phyloP scores from a whole-genome alignment of 2,888 invertebrate species.

The Plebejus melissa region DNA sequence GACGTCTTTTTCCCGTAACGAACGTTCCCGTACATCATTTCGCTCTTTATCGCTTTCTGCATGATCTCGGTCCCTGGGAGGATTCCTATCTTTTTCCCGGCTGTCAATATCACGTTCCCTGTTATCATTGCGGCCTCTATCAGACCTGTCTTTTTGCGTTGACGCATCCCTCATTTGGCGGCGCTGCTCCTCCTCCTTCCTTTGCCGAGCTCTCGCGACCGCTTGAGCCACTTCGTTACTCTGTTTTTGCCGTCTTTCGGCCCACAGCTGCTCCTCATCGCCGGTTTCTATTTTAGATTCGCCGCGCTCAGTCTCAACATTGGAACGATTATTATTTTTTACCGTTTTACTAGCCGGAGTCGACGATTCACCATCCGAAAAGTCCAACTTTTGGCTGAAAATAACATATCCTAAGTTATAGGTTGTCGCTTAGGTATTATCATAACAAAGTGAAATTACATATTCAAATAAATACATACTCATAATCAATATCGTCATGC shows the following conservation, averaged over 20 bases:
- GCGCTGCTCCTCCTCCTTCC: conserved; percentile 93
- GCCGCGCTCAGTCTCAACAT: conserved; percentile 58
- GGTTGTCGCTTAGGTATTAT: background rate
- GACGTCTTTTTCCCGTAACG: conserved; percentile 51
- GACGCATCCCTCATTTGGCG: conserved; percentile 70
- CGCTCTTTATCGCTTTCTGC: conserved; percentile 45
- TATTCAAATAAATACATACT: conserved; percentile 70
- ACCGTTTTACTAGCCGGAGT: conserved; percentile 56
- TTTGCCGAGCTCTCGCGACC: conserved; percentile 89
- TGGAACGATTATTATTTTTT: conserved; percentile 54
- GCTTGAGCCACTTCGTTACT: conserved; percentile 86
- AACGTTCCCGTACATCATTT: conserved; percentile 43
- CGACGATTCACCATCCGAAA: conserved; percentile 92
- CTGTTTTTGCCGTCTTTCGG: conserved; percentile 84
- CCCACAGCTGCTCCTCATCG: conserved; percentile 80
- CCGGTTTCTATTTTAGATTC: conserved; percentile 62
- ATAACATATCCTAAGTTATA: conserved; percentile 31
- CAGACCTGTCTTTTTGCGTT: conserved; percentile 46
- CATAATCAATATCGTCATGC: conserved; percentile 95
- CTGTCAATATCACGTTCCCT: conserved; percentile 52
- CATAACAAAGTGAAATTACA: conserved; percentile 6
- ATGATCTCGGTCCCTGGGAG: conserved; percentile 52
- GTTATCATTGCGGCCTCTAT: conserved; percentile 44
- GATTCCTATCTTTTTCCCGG: conserved; percentile 46
- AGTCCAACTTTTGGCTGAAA: conserved; percentile 91